These are phyloP conservation scores for Drosophila tsacasi DNA, from an alignment of 1,140 invertebrate genomes.

Conservation along the genomic window DNA sequence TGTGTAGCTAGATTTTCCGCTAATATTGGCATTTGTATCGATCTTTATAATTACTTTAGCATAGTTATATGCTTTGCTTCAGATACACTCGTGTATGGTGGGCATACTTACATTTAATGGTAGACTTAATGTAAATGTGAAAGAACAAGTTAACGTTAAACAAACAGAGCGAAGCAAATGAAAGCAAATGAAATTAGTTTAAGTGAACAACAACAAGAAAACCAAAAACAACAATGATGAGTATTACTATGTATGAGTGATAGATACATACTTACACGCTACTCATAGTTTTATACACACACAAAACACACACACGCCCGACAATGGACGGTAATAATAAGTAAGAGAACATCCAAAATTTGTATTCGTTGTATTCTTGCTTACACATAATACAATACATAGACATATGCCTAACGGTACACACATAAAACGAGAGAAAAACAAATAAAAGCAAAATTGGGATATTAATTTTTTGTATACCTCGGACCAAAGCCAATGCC, in stretches of 20 bases:
- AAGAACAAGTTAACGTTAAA: constrained; percentile 52
- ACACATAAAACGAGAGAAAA: constrained; percentile 2
- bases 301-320: not conserved
- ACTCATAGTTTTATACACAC: constrained; percentile 44
- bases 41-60: constrained; percentile 45
- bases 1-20: constrained; percentile 16
- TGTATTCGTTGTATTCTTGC: constrained; percentile 27
- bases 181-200: constrained; percentile 20
- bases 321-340: constrained; percentile 8
- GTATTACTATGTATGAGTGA: constrained; percentile 48
- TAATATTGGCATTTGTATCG: constrained; percentile 38
- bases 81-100: constrained; percentile 41
- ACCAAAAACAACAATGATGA: constrained; percentile 12
- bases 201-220: constrained; percentile 11
- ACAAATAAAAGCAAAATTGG: constrained; percentile 26
- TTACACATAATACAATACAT: constrained; percentile 16
- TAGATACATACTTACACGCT: constrained; percentile 36
- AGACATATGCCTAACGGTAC: constrained; percentile 6
- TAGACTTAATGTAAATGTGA: constrained; percentile 46
- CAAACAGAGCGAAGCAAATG: constrained; percentile 16
- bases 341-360: constrained; percentile 30
- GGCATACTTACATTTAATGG: constrained; percentile 39
- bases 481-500: constrained; percentile 44
- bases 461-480: constrained; percentile 53
- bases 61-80: constrained; percentile 47